Evolutionary conservation across 2,888 invertebrate genomes (phyloP).

Genomic region (Isoperla grammatica): DNA sequence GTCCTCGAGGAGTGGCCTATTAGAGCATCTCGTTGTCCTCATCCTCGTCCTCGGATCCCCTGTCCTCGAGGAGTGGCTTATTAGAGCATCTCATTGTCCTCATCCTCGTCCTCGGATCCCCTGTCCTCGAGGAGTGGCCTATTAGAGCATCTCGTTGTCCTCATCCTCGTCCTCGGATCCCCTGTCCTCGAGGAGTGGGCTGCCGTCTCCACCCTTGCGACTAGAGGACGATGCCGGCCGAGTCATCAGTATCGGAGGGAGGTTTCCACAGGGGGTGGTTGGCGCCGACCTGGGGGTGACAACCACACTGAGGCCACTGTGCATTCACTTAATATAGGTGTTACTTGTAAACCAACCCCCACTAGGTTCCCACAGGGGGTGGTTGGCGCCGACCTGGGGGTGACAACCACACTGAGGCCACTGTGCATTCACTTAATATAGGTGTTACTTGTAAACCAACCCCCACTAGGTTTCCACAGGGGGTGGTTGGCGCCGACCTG

Average conservation of each 20-base stretch:
- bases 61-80: slow-evolving; percentile 55
- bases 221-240: slow-evolving; percentile 47
- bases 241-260: slow-evolving; percentile 51
- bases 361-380: slow-evolving; percentile 69
- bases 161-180: slow-evolving; percentile 45
- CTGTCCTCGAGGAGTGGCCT: slow-evolving; percentile 45
- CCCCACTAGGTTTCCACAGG: slow-evolving; percentile 63
- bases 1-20: slow-evolving; percentile 56
- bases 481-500: slow-evolving; percentile 74
- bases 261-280: slow-evolving; percentile 67
- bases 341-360: too few species aligned
- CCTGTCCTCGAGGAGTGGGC: slow-evolving; percentile 56
- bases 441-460: too few species aligned
- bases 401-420: too few species aligned
- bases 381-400: slow-evolving; percentile 70
- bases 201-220: slow-evolving; percentile 55
- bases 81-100: slow-evolving; percentile 1
- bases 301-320: too few species aligned
- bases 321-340: too few species aligned
- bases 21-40: slow-evolving; percentile 13
- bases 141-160: slow-evolving; percentile 6
- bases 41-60: slow-evolving; percentile 46
- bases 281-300: slow-evolving; percentile 66
- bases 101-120: slow-evolving; percentile 44
- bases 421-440: too few species aligned